Base-by-base conservation (phyloP, 2,888 invertebrate genomes). In the Megastigmus dorsalis region DNA sequence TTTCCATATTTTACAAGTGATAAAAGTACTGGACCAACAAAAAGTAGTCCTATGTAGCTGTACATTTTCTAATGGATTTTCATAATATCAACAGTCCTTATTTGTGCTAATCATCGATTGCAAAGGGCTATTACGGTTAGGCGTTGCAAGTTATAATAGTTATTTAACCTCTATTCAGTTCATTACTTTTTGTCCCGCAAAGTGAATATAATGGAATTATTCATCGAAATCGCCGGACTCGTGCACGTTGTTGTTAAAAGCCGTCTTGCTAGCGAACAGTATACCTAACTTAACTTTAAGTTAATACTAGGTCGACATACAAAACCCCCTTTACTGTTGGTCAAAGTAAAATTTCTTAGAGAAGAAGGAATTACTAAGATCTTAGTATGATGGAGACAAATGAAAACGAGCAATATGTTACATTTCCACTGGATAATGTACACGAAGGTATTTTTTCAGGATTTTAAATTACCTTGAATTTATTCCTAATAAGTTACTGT, bases 321-420 rank as follows among this genome's bases (percentile, higher is more conserved):
- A 57, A 57, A 57, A 36, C 18, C 13, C 20, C 7, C 28, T 52
- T 52, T 6, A 4, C 26, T 15, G 13, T n/a, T n/a, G n/a, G n/a
- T n/a, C n/a, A 52, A n/a, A 9, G 15, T 2, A 52, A 36, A 50
- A 48, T 6, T 48, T 45, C 3, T n/a, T n/a, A n/a, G n/a, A n/a
- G n/a, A 59, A n/a, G 7, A n/a, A 52, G 7, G 20, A 28, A 2
- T 66, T 5, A 18, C 30, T 13, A 52, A 54, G 28, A 28, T 18
- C n/a, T 41, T 15, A 30, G 4, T 38, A 67, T 62, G 65, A 86
- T 86, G 86, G 86, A 86, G 67, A 65, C 83, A 13, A 84, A 84
- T 60, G 85, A 84, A 23, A 62, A 79, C 33, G 85, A 85, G 2
- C 85, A 84, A 10, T 87, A 84, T 33, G 83, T 86, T 10, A 79